phyloP scores from a whole-genome alignment of 2,888 invertebrate genomes.

The Mimas tiliae region DNA sequence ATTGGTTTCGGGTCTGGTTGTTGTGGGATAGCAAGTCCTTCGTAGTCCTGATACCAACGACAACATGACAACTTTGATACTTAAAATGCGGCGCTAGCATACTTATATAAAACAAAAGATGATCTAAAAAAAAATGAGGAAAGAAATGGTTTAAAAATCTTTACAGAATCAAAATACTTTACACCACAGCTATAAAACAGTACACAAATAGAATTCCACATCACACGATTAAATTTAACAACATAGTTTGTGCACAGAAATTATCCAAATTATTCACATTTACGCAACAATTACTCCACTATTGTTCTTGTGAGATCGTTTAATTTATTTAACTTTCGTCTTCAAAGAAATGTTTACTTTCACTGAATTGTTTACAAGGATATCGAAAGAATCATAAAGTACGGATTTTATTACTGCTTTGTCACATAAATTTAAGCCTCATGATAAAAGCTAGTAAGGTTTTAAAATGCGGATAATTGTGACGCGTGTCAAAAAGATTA shows the following conservation, averaged over 20 bases:
- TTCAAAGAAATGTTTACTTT: conserved; percentile 3
- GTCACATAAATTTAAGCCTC: background rate
- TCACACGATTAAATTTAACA: conserved; percentile 5
- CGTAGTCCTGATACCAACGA: no score
- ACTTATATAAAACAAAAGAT: background rate
- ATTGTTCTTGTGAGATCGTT: conserved; percentile 16
- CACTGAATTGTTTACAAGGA: background rate
- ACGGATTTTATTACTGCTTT: background rate
- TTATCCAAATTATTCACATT: conserved; percentile 5
- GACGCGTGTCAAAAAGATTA: no score
- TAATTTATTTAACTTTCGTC: conserved; percentile 18
- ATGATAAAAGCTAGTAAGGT: background rate
- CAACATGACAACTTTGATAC: no score
- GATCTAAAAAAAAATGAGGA: background rate
- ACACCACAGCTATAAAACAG: background rate
- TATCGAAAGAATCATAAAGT: conserved; percentile 2
- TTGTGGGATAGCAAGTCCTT: no score
- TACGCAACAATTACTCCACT: conserved; percentile 10
- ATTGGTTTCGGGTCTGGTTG: no score
- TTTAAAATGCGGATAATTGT: background rate
- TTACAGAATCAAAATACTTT: background rate
- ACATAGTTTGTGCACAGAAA: conserved; percentile 3
- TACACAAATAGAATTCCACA: background rate
- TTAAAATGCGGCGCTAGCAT: no score
- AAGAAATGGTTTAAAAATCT: background rate